A percentile compares a stretch with the other conserved stretches of the same genome.
Conservation (phyloP, 2,888 invertebrate species). For the Agrochola litura region DNA sequence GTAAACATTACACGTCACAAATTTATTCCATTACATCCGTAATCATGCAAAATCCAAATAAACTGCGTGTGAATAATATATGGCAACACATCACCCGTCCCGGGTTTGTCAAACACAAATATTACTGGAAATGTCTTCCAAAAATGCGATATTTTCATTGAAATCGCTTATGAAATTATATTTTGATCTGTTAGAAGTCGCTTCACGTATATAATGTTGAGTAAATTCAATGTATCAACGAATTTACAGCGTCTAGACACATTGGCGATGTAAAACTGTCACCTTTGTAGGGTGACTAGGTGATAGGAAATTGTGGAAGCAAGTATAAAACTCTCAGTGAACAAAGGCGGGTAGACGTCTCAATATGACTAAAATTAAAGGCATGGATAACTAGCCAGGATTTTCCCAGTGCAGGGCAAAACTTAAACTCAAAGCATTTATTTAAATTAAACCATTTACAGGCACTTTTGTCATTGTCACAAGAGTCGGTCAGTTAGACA, state of each 20-base stretch:
- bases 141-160: constrained; percentile 47
- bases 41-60: constrained; percentile 48
- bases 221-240: constrained; percentile 64
- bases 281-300: constrained; percentile 37
- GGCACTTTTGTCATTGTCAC: too few species aligned
- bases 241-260: constrained; percentile 74
- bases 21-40: constrained; percentile 40
- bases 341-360: too few species aligned
- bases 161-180: constrained; percentile 48
- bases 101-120: constrained; percentile 52
- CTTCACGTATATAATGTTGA: constrained; percentile 39
- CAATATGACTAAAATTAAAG: too few species aligned
- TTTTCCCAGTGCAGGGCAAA: too few species aligned
- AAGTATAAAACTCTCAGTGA: neutral
- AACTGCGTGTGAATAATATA: constrained; percentile 51
- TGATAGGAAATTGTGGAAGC: neutral
- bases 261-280: constrained; percentile 57
- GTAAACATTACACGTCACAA: constrained; percentile 22
- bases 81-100: constrained; percentile 15
- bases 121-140: constrained; percentile 24
- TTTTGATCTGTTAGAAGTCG: constrained; percentile 45
- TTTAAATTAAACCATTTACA: too few species aligned
- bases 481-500: too few species aligned
- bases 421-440: too few species aligned
- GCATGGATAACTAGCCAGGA: too few species aligned